Conservation (phyloP, 2,797 vertebrate genomes). For the Lacerta bilineata region DNA sequence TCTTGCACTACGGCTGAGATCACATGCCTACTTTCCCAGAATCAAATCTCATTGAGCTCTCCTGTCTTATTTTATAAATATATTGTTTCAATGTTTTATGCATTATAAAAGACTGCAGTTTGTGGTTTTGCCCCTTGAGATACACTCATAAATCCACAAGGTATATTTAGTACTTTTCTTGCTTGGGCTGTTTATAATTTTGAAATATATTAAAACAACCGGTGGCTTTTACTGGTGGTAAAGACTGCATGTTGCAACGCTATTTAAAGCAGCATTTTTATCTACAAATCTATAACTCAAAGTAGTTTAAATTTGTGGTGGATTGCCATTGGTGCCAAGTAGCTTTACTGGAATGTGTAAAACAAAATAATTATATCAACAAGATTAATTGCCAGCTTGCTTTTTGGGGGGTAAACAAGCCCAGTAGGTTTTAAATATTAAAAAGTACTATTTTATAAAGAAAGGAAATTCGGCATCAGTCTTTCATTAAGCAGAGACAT, state of each 20-base stretch:
- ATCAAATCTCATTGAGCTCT: neutral
- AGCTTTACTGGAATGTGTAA: constrained; percentile 41
- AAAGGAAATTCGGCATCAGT: neutral
- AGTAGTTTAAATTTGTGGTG: constrained; percentile 18
- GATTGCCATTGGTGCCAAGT: constrained; percentile 13
- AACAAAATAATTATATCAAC: neutral
- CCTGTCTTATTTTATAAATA: neutral
- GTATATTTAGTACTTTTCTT: constrained; percentile 1
- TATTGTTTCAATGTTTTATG: neutral
- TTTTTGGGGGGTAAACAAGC: neutral
- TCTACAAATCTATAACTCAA: constrained; percentile 6
- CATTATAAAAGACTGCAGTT: neutral
- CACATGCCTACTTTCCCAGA: neutral
- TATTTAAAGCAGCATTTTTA: constrained; percentile 16
- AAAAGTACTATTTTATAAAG: constrained; percentile 12
- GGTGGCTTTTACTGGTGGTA: neutral
- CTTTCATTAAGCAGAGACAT: constrained; percentile 32
- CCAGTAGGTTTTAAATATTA: constrained; percentile 33
- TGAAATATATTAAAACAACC: neutral
- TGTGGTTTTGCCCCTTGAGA: neutral
- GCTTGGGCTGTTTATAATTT: neutral
- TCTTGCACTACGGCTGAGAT: neutral
- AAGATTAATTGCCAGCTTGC: constrained; percentile 28
- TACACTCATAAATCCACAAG: neutral
- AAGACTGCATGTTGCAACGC: neutral